These are phyloP conservation scores for Rhea pennata DNA, from an alignment of 2,113 vertebrate genomes.

Conservation along the genomic window DNA sequence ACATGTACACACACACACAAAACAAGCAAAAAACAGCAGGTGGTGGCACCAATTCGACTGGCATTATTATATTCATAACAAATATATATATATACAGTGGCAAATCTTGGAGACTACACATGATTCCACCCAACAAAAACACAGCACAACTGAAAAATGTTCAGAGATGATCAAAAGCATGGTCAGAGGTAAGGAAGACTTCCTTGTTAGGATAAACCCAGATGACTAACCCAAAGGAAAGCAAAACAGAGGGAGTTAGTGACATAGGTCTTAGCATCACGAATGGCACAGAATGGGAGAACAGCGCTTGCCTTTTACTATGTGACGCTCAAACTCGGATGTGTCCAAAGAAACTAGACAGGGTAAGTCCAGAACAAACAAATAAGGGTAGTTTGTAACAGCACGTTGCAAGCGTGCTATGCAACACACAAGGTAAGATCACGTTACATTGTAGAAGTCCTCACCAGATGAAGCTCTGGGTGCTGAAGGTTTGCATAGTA, in stretches of 20 bases:
- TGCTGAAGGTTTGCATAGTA: fast-evolving
- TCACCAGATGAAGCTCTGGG: background rate
- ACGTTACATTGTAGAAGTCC: background rate
- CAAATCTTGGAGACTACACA: fast-evolving
- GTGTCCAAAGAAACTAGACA: background rate
- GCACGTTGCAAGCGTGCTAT: background rate
- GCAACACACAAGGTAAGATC: too few relatives aligned
- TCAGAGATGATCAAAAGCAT: background rate
- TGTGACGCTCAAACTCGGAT: background rate
- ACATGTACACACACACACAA: background rate
- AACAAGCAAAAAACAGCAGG: background rate
- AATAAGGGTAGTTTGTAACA: background rate
- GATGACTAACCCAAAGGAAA: background rate
- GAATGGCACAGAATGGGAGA: background rate
- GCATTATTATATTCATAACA: background rate
- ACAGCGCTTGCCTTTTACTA: background rate
- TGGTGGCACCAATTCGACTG: background rate
- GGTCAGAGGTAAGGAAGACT: background rate
- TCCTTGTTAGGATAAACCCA: background rate
- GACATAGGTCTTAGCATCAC: background rate
- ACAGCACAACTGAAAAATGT: background rate
- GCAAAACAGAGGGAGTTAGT: background rate
- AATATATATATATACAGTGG: background rate
- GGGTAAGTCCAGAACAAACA: background rate
- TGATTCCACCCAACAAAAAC: background rate